phyloP scores from a whole-genome alignment of 2,797 vertebrate species.

The Loriculus beryllinus region DNA sequence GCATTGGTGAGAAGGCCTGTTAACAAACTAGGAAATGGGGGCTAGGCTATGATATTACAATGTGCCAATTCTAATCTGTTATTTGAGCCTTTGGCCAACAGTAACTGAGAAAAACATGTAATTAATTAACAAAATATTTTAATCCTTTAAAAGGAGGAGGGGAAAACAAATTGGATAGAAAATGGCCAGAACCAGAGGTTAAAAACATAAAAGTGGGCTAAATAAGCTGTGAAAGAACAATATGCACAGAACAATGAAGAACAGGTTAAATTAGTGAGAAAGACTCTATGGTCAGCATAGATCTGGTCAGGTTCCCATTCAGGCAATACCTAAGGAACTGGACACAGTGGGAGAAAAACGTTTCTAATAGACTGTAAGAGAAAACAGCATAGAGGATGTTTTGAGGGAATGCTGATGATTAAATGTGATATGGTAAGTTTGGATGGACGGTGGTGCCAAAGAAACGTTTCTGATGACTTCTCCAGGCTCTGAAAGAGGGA shows the following conservation, averaged over 20 bases:
- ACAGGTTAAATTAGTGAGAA: background rate
- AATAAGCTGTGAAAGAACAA: background rate
- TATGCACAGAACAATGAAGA: background rate
- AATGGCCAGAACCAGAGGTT: background rate
- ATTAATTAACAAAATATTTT: background rate
- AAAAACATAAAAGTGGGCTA: background rate
- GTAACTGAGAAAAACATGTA: background rate
- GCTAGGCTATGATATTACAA: fast-evolving
- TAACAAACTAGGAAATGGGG: background rate
- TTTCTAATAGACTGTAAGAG: background rate
- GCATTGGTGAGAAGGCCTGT: background rate
- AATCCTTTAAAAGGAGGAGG: background rate
- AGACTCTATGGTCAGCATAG: background rate
- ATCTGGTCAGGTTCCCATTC: background rate
- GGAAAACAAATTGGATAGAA: background rate
- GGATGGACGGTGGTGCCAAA: background rate
- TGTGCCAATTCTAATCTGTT: background rate
- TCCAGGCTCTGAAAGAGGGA: background rate
- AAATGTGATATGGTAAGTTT: background rate
- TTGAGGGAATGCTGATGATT: background rate
- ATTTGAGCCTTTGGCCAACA: background rate
- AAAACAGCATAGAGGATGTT: background rate
- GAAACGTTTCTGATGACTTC: background rate
- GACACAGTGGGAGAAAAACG: background rate
- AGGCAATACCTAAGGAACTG: background rate